Base-by-base conservation (phyloP, 2,888 invertebrate genomes). In the Agrochola lychnidis region DNA sequence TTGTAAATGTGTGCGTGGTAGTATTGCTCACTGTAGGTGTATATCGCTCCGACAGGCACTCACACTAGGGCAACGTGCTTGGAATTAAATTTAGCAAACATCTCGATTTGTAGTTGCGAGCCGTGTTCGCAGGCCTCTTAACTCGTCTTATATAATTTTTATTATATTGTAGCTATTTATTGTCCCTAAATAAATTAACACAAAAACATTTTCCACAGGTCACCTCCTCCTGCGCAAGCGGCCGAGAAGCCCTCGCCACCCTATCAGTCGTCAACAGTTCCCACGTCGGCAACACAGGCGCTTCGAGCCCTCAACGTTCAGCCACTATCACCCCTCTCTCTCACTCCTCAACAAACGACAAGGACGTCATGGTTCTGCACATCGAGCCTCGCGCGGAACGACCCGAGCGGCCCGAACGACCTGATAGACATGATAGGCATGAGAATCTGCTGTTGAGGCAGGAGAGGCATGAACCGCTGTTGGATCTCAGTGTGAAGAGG, bases 231-330 rank as follows among this genome's bases (percentile, higher is more conserved):
- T 89, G 91, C 25, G 89, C 89, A 45, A 89, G 88, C 53, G 92
- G 95, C 71, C 91, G 94, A 77, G 97, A 97, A 82, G 92, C 95
- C 66, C 94, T 98, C 68, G 98, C 98, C 0, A 98, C 98, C 0
- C 94, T 98, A 2, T 98, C 98, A 48, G 98, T 98, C 68, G 98
- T 98, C 57, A 97, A 96, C 90, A 95, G 97, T 14, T 95, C 95
- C 51, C 94, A 90, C 91, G 90, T 85, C 90, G 94, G 85, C 94
- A 95, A 70, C 89, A 94, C 92, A 68, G 88, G 88, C 2, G 91
- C 92, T 25, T 84, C 85, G 73, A 92, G 90, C 2, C 95, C 95
- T 25, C 94, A 96, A 79, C 96, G 97, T 63, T 92, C 97, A 67
- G 94, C 97, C 87, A 97, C 97, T 79, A 97, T 98, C 89, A 97